These are phyloP conservation scores for Erythrolamprus reginae DNA, from an alignment of 2,113 vertebrate genomes.

Conservation along the genomic window DNA sequence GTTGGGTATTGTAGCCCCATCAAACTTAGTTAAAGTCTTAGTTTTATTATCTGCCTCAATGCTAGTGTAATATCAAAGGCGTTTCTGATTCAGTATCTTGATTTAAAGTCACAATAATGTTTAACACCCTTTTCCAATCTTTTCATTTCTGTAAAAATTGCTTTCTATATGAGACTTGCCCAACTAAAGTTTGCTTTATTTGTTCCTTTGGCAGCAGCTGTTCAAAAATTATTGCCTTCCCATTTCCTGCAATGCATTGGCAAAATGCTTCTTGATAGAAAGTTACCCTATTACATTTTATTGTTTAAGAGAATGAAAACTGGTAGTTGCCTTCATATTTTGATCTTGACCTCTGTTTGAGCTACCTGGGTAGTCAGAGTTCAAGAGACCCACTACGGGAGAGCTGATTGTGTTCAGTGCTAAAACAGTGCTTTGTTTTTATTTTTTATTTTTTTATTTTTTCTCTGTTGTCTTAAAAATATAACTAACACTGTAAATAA, in stretches of 20 bases:
- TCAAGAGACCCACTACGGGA: conserved; percentile 20
- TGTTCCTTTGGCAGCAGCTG: conserved; percentile 49
- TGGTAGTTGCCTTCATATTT: conserved; percentile 23
- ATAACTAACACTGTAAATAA: not conserved
- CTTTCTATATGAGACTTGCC: conserved; percentile 18
- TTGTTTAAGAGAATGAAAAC: conserved; percentile 33
- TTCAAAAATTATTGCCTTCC: conserved; percentile 44
- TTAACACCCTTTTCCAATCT: conserved; percentile 11
- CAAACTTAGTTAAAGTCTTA: not conserved
- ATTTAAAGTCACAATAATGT: not conserved
- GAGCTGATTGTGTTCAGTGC: not conserved
- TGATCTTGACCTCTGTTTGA: conserved; percentile 5
- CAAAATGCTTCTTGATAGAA: conserved; percentile 53
- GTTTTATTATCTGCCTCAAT: not conserved
- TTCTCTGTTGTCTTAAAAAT: not conserved
- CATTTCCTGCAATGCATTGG: conserved; percentile 37
- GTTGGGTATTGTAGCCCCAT: not conserved
- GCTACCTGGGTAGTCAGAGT: conserved; percentile 7
- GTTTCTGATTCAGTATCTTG: not conserved
- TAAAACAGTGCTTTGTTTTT: not conserved
- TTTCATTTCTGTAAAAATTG: conserved; percentile 25
- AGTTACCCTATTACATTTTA: conserved; percentile 49
- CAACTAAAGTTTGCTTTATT: conserved; percentile 42
- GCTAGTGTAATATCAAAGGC: not conserved
- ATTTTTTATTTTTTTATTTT: too few relatives aligned